Conservation (phyloP, 2,888 invertebrate genomes). For the Amiota minor region DNA sequence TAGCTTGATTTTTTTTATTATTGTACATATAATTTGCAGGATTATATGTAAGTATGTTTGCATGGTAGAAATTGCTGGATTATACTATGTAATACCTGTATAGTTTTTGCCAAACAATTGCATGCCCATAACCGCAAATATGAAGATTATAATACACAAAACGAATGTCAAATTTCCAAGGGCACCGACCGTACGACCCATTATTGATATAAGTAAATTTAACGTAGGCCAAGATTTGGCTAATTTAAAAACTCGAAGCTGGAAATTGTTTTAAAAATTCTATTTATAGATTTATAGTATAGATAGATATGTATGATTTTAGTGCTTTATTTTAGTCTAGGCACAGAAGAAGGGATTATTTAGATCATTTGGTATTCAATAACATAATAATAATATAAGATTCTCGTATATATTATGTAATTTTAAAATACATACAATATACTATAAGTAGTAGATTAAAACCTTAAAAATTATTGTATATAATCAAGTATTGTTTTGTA, state of each 20-base stretch:
- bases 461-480: too few species aligned
- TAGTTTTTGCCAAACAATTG: constrained; percentile 98
- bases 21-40: constrained; percentile 12
- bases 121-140: constrained; percentile 99
- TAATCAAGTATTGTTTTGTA: too few species aligned
- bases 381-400: too few species aligned
- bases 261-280: constrained; percentile 50
- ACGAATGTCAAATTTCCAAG: constrained; percentile 98
- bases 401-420: too few species aligned
- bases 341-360: too few species aligned
- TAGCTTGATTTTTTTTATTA: constrained; percentile 30
- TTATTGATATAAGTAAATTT: constrained; percentile 97
- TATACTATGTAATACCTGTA: constrained; percentile 76
- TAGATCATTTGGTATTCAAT: too few species aligned
- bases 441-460: too few species aligned
- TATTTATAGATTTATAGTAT: too few species aligned
- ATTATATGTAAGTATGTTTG: constrained; percentile 64
- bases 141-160: constrained; percentile 98
- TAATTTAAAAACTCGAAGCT: constrained; percentile 99
- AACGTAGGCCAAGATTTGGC: constrained; percentile 99
- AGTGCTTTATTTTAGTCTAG: too few species aligned
- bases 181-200: constrained; percentile 98
- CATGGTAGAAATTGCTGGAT: background rate
- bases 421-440: too few species aligned
- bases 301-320: too few species aligned